phyloP scores from a whole-genome alignment of 2,888 invertebrate species.

The Amphipoea oculea region DNA sequence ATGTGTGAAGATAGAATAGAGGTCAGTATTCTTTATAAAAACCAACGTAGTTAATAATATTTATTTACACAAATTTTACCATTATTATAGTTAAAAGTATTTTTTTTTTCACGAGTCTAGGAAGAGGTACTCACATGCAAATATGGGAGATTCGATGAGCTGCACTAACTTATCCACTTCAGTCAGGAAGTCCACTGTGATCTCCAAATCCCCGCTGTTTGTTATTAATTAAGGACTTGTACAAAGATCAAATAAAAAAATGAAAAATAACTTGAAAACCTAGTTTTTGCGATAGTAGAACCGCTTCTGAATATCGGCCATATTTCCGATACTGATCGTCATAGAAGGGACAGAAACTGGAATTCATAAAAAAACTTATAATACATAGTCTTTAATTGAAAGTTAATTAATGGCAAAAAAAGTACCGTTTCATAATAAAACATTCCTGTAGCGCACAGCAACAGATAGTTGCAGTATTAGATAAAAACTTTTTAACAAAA shows the following conservation, averaged over 20 bases:
- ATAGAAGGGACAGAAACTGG: neutral
- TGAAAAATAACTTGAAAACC: neutral
- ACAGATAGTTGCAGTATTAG: neutral
- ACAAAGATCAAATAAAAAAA: conserved; percentile 14
- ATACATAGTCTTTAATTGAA: no score
- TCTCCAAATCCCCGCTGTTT: conserved; percentile 96
- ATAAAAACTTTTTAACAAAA: no score
- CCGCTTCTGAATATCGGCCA: neutral
- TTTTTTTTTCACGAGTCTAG: neutral
- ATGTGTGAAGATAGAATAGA: neutral
- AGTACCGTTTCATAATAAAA: neutral
- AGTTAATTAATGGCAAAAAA: neutral
- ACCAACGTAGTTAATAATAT: neutral
- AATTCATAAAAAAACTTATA: no score
- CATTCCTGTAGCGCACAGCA: neutral
- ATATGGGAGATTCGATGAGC: conserved; percentile 99
- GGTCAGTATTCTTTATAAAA: neutral
- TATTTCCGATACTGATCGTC: neutral
- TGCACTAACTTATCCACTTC: conserved; percentile 99
- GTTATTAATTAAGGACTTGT: conserved; percentile 64
- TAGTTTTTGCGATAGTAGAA: neutral
- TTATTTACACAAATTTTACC: neutral
- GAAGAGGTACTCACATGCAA: conserved; percentile 95
- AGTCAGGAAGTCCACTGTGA: conserved; percentile 98
- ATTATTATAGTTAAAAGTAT: neutral